Evolutionary conservation across 2,888 invertebrate genomes (phyloP).

Genomic region (Aquatica leii): DNA sequence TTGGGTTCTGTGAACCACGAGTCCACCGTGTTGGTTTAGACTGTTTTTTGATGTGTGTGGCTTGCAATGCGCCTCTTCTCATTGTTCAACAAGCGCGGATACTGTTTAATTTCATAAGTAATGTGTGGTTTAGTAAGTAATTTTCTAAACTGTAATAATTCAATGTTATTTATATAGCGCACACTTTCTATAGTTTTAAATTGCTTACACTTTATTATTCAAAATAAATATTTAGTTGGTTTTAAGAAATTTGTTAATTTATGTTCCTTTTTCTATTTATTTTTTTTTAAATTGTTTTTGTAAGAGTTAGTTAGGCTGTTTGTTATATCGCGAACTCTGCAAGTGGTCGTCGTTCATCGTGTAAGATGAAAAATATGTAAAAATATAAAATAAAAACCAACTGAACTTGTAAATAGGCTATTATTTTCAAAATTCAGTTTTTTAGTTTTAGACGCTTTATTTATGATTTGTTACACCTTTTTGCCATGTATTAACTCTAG

Average conservation of each 20-base stretch:
- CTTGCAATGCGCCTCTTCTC: constrained; percentile 40
- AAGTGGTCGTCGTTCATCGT: constrained; percentile 40
- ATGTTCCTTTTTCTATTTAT: constrained; percentile 51
- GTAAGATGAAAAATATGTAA: constrained; percentile 31
- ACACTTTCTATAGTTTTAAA: constrained; percentile 45
- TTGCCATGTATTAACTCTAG: constrained; percentile 54
- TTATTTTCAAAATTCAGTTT: constrained; percentile 31
- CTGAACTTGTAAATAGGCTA: constrained; percentile 49
- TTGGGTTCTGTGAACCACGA: constrained; percentile 59
- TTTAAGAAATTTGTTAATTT: constrained; percentile 45
- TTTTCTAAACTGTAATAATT: constrained; percentile 59
- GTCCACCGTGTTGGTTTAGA: constrained; percentile 49
- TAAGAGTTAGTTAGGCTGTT: constrained; percentile 44
- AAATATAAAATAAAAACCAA: constrained; percentile 42
- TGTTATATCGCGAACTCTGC: constrained; percentile 45
- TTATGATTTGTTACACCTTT: constrained; percentile 51
- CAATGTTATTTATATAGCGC: constrained; percentile 52
- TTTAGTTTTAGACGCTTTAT: constrained; percentile 54
- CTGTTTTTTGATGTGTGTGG: constrained; percentile 51
- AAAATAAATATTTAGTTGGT: constrained; percentile 34
- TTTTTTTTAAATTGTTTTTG: constrained; percentile 48
- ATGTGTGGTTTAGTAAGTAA: constrained; percentile 50
- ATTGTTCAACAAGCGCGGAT: constrained; percentile 44
- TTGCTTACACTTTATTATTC: constrained; percentile 26
- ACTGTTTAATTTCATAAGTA: constrained; percentile 32